These are phyloP conservation scores for Chironomus riparius DNA, from an alignment of 2,888 invertebrate genomes.

Conservation along the genomic window DNA sequence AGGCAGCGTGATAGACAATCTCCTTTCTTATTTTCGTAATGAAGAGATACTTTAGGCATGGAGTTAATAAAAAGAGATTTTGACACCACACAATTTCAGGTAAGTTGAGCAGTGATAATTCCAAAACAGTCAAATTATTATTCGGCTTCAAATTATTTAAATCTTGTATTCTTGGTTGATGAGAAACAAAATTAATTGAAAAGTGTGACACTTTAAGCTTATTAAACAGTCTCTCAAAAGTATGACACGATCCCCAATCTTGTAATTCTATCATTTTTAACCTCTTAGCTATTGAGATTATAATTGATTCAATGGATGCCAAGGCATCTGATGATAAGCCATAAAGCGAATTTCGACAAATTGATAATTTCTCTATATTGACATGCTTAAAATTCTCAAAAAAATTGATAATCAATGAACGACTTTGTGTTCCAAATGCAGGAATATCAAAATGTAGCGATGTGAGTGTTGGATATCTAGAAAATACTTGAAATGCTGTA, in stretches of 20 bases:
- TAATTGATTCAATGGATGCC: background rate
- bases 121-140: background rate
- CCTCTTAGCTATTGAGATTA: background rate
- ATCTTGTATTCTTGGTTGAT: background rate
- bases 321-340: background rate
- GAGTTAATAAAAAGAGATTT: background rate
- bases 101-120: background rate
- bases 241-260: background rate
- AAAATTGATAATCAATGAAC: background rate
- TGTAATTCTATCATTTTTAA: background rate
- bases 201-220: background rate
- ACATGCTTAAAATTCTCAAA: background rate
- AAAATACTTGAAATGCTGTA: background rate
- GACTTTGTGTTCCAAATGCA: background rate
- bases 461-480: background rate
- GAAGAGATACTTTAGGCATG: background rate
- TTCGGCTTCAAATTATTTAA: background rate
- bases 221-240: background rate
- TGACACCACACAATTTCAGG: background rate
- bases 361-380: background rate
- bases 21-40: background rate
- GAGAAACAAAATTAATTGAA: background rate
- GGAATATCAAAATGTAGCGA: background rate
- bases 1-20: background rate
- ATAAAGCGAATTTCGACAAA: background rate